These are phyloP conservation scores for Pollenia labialis DNA, from an alignment of 2,888 invertebrate species.

Conservation along the genomic window DNA sequence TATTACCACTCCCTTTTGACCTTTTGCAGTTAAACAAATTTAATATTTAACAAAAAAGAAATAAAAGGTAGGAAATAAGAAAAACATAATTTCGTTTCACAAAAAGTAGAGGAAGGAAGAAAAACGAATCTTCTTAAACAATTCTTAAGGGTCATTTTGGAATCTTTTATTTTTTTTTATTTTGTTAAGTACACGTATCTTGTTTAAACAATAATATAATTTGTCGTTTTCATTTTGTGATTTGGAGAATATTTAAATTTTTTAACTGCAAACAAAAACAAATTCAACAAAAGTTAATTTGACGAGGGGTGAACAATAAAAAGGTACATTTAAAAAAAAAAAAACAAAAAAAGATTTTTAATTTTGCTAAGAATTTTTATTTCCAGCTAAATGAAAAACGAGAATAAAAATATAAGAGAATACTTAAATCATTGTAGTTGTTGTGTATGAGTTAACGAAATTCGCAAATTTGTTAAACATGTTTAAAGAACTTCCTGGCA, in stretches of 20 bases:
- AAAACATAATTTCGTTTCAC: neutral
- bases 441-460: slow-evolving; percentile 4
- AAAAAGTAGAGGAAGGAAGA: neutral
- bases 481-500: slow-evolving; percentile 49
- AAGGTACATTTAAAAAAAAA: slow-evolving; percentile 10
- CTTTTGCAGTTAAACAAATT: slow-evolving; percentile 68
- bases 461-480: slow-evolving; percentile 58
- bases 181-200: neutral
- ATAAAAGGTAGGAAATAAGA: neutral
- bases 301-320: slow-evolving; percentile 66
- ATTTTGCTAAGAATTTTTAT: slow-evolving; percentile 27
- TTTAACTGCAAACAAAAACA: slow-evolving; percentile 35
- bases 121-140: slow-evolving; percentile 12
- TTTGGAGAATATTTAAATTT: slow-evolving; percentile 59
- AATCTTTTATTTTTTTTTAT: slow-evolving; percentile 34
- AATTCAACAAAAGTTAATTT: slow-evolving; percentile 59
- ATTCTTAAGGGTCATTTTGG: slow-evolving; percentile 71
- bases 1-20: slow-evolving; percentile 69
- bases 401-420: neutral
- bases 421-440: neutral
- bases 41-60: slow-evolving; percentile 61
- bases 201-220: slow-evolving; percentile 66
- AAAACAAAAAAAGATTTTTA: slow-evolving; percentile 35
- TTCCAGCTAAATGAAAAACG: slow-evolving; percentile 3
- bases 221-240: slow-evolving; percentile 72